Evolutionary conservation across 2,113 vertebrate species (phyloP).

Genomic region (Myiopsitta monachus): DNA sequence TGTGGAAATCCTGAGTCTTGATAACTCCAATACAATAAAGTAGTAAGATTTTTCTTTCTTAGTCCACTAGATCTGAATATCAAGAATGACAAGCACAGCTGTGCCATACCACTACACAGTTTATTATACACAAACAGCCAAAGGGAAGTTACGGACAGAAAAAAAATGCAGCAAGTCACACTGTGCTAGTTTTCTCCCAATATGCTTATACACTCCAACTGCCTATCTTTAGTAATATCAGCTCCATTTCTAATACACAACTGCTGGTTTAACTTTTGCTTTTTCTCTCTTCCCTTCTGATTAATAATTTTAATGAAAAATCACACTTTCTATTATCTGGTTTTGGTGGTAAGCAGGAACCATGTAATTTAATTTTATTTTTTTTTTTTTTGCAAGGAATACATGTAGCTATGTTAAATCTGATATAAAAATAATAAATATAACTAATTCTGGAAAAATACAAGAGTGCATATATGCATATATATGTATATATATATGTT

Average conservation of each 20-base stretch:
- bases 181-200: neutral
- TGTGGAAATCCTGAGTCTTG: neutral
- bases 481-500: neutral
- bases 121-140: neutral
- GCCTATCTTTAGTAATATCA: neutral
- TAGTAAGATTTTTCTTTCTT: neutral
- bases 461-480: neutral
- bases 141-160: neutral
- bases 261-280: neutral
- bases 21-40: neutral
- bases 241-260: neutral
- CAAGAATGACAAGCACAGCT: neutral
- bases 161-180: neutral
- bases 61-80: neutral
- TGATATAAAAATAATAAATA: neutral
- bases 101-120: rapidly evolving
- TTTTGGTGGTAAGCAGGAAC: neutral
- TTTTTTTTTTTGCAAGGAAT: neutral
- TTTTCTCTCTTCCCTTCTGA: neutral
- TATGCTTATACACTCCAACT: neutral
- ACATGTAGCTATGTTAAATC: neutral
- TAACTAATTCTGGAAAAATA: neutral
- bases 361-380: neutral
- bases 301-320: neutral
- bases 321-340: neutral